A percentile compares a stretch with the other conserved stretches of the same genome.
These are phyloP conservation scores for Ypsolopha sequella DNA, from an alignment of 2,888 invertebrate genomes.

Conservation along the genomic window DNA sequence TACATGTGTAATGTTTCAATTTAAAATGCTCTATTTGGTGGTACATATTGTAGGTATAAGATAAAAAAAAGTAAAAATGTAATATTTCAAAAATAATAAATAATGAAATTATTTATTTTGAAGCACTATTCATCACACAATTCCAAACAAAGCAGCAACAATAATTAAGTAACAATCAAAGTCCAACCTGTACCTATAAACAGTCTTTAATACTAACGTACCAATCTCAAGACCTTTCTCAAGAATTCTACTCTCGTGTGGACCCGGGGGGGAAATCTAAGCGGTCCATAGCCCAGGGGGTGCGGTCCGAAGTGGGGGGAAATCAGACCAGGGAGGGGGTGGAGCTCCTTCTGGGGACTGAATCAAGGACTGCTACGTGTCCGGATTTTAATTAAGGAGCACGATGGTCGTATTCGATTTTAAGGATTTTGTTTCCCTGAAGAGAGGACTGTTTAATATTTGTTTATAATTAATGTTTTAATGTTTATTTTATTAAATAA, in stretches of 20 bases:
- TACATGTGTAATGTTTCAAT: too few species aligned
- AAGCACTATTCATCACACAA: background rate
- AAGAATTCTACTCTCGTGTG: conserved; percentile 37
- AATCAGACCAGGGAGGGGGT: conserved; percentile 22
- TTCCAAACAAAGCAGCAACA: background rate
- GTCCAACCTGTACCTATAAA: conserved; percentile 2
- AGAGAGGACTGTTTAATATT: too few species aligned
- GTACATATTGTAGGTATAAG: too few species aligned
- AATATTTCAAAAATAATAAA: too few species aligned
- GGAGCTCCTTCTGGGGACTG: conserved; percentile 49
- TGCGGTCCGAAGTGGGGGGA: conserved; percentile 18
- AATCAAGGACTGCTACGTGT: conserved; percentile 69
- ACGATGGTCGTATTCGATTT: conserved; percentile 10
- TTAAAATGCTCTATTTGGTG: too few species aligned
- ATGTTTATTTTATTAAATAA: too few species aligned
- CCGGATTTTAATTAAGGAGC: conserved; percentile 66
- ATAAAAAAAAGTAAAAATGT: too few species aligned
- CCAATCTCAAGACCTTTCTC: conserved; percentile 20
- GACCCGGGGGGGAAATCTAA: conserved; percentile 62
- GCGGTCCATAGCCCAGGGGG: conserved; percentile 60
- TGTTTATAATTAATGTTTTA: too few species aligned
- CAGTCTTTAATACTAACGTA: background rate
- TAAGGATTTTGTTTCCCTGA: too few species aligned
- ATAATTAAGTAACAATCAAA: too few species aligned
- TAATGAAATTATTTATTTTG: too few species aligned